Conservation (phyloP, 2,113 vertebrate genomes). For the Ariopsis seemanni region DNA sequence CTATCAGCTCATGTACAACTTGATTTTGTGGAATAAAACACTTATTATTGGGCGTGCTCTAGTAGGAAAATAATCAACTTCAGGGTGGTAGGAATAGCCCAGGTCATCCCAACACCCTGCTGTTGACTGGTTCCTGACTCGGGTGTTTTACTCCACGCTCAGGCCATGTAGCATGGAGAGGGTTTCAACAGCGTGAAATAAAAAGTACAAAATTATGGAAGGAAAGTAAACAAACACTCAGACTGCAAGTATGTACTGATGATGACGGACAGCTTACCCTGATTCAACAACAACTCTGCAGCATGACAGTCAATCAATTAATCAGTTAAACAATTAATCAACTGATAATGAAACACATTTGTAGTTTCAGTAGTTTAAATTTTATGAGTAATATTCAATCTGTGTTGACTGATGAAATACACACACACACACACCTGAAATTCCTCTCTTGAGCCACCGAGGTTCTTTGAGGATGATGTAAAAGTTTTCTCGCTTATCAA, state of each 20-base stretch:
- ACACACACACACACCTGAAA: constrained; percentile 75
- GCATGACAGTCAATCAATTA: constrained; percentile 49
- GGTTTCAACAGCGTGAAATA: not conserved
- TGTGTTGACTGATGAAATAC: not conserved
- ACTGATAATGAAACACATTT: not conserved
- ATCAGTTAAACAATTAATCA: not conserved
- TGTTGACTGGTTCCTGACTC: not conserved
- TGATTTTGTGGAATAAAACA: no score
- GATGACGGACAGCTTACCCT: constrained; percentile 76
- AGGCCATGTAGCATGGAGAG: not conserved
- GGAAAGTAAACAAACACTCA: not conserved
- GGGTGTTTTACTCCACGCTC: not conserved
- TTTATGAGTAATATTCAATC: not conserved
- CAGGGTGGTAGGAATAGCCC: no score
- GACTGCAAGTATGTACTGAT: not conserved
- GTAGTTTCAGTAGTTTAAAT: not conserved
- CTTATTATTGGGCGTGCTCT: no score
- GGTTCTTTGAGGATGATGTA: constrained; percentile 86
- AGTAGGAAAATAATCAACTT: no score
- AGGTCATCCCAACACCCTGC: not conserved
- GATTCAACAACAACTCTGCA: constrained; percentile 78
- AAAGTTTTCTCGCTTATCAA: constrained; percentile 89
- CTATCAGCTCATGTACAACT: no score
- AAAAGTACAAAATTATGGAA: not conserved
- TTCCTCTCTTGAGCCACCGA: constrained; percentile 85